phyloP scores from a whole-genome alignment of 2,888 invertebrate species.

The Mythimna pallens region DNA sequence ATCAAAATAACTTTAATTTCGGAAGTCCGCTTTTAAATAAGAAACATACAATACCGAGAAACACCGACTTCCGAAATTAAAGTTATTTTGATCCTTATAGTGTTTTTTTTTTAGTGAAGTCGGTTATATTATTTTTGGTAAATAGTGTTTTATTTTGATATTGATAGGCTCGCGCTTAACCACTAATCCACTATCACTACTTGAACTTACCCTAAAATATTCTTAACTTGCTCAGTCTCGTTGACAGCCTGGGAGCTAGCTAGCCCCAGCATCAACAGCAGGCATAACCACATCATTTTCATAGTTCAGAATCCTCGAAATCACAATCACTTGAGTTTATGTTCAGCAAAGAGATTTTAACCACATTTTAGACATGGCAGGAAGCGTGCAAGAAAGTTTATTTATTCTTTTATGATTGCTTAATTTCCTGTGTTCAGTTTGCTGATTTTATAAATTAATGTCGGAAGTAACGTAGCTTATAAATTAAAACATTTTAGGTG shows the following conservation, averaged over 20 bases:
- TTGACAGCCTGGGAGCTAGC: constrained; percentile 53
- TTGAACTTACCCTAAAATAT: constrained; percentile 53
- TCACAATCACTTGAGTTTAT: constrained; percentile 42
- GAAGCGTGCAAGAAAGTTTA: constrained; percentile 15
- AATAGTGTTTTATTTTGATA: too few relatives aligned
- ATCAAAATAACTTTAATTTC: too few relatives aligned
- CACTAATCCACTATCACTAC: too few relatives aligned
- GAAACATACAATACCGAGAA: too few relatives aligned
- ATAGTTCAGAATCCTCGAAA: constrained; percentile 14
- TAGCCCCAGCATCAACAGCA: constrained; percentile 57
- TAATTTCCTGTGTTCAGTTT: constrained; percentile 10
- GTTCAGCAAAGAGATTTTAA: constrained; percentile 28
- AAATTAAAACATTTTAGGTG: background rate
- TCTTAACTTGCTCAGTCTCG: constrained; percentile 21
- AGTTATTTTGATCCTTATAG: too few relatives aligned
- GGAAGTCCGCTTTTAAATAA: too few relatives aligned
- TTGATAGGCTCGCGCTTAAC: background rate
- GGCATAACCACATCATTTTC: constrained; percentile 63
- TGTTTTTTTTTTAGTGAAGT: too few relatives aligned
- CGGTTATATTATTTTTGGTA: too few relatives aligned
- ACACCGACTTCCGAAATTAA: too few relatives aligned
- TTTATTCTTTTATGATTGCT: background rate
- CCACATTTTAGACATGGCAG: constrained; percentile 14
- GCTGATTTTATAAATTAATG: background rate
- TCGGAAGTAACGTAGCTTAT: background rate